Evolutionary conservation across 92 coral and sea anemone genomes (phyloP).

Genomic region (Phenganax subtilis): DNA sequence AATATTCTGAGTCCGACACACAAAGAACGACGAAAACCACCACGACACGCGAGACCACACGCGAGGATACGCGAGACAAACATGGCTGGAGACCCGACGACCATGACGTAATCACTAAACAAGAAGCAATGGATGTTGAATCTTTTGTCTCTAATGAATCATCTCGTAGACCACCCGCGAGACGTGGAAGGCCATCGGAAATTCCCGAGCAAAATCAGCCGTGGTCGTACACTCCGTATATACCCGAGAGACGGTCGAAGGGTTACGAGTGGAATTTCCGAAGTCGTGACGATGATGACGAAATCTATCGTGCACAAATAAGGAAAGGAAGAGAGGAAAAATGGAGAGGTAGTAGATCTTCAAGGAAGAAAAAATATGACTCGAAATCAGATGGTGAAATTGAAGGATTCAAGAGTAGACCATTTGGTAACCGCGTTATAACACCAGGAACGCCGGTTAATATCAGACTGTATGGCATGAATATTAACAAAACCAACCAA

Average conservation of each 20-base stretch:
- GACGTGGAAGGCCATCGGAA: neutral
- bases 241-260: neutral
- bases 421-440: slow-evolving; percentile 14
- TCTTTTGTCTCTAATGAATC: slow-evolving; percentile 10
- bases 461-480: slow-evolving; percentile 34
- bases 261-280: neutral
- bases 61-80: slow-evolving; percentile 6
- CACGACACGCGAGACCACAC: neutral
- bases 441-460: slow-evolving; percentile 36
- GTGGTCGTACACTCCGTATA: slow-evolving; percentile 12
- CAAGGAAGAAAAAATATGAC: neutral
- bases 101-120: slow-evolving; percentile 22
- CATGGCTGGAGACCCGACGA: slow-evolving; percentile 18
- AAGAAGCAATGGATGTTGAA: slow-evolving; percentile 15
- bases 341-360: neutral
- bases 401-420: slow-evolving; percentile 24
- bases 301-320: slow-evolving; percentile 11
- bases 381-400: slow-evolving; percentile 35
- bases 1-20: neutral
- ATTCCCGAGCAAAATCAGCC: neutral
- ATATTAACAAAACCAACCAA: slow-evolving; percentile 14
- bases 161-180: neutral
- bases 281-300: slow-evolving; percentile 25
- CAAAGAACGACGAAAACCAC: slow-evolving; percentile 9
- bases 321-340: slow-evolving; percentile 18